These are phyloP conservation scores for Tamias sibiricus DNA, from an alignment of 2,113 vertebrate species.

Conservation along the genomic window DNA sequence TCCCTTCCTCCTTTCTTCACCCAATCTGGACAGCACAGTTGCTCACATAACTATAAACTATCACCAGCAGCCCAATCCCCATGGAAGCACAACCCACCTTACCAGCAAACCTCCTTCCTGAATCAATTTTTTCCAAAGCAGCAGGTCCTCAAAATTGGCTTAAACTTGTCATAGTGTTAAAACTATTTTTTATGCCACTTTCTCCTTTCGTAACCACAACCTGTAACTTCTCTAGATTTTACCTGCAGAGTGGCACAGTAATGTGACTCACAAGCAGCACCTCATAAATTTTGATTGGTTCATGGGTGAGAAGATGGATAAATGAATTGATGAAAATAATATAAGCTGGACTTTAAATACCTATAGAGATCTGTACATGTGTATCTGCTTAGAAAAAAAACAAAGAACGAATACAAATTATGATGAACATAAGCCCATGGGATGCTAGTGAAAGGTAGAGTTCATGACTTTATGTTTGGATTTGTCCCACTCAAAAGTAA, in stretches of 20 bases:
- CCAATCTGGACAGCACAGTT: not conserved
- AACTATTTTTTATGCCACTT: not conserved
- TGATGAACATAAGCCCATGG: not conserved
- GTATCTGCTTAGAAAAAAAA: not conserved
- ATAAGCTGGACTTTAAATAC: not conserved
- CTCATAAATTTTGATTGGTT: not conserved
- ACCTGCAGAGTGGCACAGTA: not conserved
- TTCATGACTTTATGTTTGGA: not conserved
- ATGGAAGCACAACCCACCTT: not conserved
- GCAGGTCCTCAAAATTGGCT: not conserved
- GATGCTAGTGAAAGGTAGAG: not conserved
- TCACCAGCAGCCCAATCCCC: not conserved
- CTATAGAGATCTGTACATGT: not conserved
- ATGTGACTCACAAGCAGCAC: not conserved
- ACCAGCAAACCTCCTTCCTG: not conserved
- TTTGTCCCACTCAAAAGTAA: not conserved
- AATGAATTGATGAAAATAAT: not conserved
- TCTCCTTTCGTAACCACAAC: not conserved
- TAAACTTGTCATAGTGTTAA: not conserved
- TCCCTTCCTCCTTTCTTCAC: not conserved
- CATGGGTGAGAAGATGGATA: not conserved
- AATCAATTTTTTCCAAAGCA: not conserved
- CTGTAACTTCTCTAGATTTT: not conserved
- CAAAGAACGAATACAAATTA: not conserved
- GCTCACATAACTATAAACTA: not conserved